Evolutionary conservation across 2,888 invertebrate species (phyloP), one percentile per base, ranked within the genome.

Genomic region (Acheta domesticus): DNA sequence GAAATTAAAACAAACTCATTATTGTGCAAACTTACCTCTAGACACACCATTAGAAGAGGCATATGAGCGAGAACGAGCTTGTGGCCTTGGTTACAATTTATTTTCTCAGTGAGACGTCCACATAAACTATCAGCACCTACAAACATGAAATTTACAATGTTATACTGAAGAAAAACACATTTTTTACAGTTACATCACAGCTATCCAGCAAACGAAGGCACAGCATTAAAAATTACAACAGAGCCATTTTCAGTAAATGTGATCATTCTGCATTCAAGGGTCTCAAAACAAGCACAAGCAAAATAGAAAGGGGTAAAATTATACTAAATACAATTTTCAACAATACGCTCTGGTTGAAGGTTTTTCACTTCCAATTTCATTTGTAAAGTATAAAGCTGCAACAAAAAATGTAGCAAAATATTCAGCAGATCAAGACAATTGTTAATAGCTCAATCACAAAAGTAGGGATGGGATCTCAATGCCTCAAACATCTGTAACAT

Each of bases 101-200:
- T 94, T 87, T 97, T 98, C 87, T 98, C 98, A 0, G 96, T 96
- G 75, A 99, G 88, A 48, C 97, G 92, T 75, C 95, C 93, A 86
- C 97, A 97, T n/a, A 99, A 88, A 84, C 94, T 96, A 85, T 99
- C 98, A 2, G 98, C 98, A 86, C 97, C 98, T 98, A 88, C 83
- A 87, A 85, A 83, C 62, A 80, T 77, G 79, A 78, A 75, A 23
- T 20, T 75, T 21, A 36, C 5, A 36, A 36, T 36, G 36, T 36
- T 36, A 36, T 36, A 36, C 8, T 36, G 36, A 36, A 36, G 36
- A 5, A 36, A 36, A 36, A 36, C 36, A 36, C 75, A 82, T 75
- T 80, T 77, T 50, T 48, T 77, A 2, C 74, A 75, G 74, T 75
- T 49, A 20, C 12, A 49, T 76, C n/a, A 19, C n/a, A 48, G 23